Conservation (phyloP, 2,797 vertebrate species). For the Eleutherodactylus coqui region DNA sequence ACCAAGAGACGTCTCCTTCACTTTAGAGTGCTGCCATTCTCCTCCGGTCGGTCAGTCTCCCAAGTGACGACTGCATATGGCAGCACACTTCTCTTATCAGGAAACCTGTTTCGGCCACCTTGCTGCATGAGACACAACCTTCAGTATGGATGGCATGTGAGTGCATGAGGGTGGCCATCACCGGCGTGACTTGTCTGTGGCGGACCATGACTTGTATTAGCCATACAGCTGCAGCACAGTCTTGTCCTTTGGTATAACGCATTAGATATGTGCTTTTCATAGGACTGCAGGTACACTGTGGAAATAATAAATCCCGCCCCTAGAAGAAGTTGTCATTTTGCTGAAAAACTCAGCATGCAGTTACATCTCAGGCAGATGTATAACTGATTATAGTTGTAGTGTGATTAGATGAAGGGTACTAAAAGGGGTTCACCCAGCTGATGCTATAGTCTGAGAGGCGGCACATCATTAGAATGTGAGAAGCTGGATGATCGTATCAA, state of each 20-base stretch:
- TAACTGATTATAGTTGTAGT: no score
- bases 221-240: background rate
- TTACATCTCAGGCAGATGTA: no score
- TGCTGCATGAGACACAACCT: background rate
- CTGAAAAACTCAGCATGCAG: no score
- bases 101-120: background rate
- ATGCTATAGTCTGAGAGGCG: no score
- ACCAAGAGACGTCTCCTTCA: background rate
- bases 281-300: background rate
- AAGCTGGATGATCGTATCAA: no score
- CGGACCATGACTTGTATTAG: background rate
- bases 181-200: background rate
- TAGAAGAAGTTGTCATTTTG: no score
- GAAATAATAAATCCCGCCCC: no score
- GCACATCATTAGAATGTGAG: no score
- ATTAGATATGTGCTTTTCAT: background rate
- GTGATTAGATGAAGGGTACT: no score
- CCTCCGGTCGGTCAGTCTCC: background rate
- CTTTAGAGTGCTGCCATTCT: background rate
- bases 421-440: no score
- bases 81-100: background rate
- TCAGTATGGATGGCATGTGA: background rate
- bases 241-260: background rate
- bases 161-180: constrained; percentile 10
- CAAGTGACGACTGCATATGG: background rate